These are phyloP conservation scores for Somateria mollissima DNA, from an alignment of 2,797 vertebrate species.

Conservation along the genomic window DNA sequence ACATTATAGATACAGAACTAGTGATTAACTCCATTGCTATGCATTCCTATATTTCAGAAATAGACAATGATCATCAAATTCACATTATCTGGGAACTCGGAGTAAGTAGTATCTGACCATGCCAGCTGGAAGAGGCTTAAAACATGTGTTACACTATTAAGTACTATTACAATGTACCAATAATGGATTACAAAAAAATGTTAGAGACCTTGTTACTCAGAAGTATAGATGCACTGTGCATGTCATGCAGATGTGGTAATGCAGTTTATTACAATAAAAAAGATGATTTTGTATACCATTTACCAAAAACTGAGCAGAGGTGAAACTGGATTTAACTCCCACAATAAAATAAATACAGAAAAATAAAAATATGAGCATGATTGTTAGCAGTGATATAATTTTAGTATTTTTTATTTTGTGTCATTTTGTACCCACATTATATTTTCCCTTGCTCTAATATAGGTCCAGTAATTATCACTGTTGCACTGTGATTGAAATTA, in stretches of 20 bases:
- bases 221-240: not conserved
- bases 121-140: conserved; percentile 59
- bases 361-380: not conserved
- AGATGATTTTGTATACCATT: not conserved
- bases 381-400: not conserved
- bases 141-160: conserved; percentile 62
- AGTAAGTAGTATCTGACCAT: conserved; percentile 40
- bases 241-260: not conserved
- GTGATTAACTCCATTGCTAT: conserved; percentile 56
- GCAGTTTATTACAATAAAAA: not conserved
- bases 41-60: not conserved
- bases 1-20: not conserved
- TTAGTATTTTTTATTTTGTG: not conserved
- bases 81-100: conserved; percentile 53
- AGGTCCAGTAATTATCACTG: not conserved
- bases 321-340: not conserved
- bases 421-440: not conserved
- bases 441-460: not conserved
- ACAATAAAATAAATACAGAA: not conserved
- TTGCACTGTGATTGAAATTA: not conserved
- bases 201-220: not conserved
- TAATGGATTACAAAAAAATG: conserved; percentile 48
- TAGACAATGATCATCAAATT: conserved; percentile 11
- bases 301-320: not conserved
- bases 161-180: not conserved